Evolutionary conservation across 2,113 vertebrate species (phyloP).

Genomic region (Gymnorhina tibicen): DNA sequence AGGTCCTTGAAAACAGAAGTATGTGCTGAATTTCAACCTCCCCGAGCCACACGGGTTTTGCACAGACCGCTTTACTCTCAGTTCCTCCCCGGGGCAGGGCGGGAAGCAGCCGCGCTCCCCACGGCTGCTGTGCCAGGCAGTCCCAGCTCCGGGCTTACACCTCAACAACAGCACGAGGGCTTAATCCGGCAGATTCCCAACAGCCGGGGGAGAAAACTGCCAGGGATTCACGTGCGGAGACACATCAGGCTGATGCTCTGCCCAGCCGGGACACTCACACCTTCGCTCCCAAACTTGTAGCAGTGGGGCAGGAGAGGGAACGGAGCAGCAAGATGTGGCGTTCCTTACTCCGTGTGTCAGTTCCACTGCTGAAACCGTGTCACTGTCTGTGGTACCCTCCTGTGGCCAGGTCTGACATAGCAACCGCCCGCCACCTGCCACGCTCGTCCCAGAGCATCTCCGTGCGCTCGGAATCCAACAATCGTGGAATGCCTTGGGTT

Average conservation of each 20-base stretch:
- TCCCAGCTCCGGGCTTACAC: background rate
- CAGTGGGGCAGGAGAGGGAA: accelerated
- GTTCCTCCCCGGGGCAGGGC: background rate
- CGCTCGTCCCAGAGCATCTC: accelerated
- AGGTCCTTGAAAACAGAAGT: background rate
- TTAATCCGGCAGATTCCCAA: background rate
- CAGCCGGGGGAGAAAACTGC: accelerated
- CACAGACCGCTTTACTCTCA: accelerated
- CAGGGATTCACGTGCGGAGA: accelerated
- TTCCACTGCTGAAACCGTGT: background rate
- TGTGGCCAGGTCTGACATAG: slow-evolving; percentile 38
- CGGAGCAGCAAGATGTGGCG: accelerated
- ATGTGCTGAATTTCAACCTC: background rate
- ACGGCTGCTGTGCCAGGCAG: accelerated
- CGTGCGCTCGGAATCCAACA: accelerated
- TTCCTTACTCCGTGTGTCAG: accelerated
- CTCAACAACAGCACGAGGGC: background rate
- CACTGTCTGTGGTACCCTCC: slow-evolving; percentile 43
- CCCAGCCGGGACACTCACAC: background rate
- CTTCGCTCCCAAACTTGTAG: accelerated
- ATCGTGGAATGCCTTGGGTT: accelerated
- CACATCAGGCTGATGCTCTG: background rate
- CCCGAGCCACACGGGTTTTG: background rate
- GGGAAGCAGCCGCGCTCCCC: background rate
- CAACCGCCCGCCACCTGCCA: background rate